phyloP scores from a whole-genome alignment of 2,113 vertebrate genomes.

The Oryzias celebensis region DNA sequence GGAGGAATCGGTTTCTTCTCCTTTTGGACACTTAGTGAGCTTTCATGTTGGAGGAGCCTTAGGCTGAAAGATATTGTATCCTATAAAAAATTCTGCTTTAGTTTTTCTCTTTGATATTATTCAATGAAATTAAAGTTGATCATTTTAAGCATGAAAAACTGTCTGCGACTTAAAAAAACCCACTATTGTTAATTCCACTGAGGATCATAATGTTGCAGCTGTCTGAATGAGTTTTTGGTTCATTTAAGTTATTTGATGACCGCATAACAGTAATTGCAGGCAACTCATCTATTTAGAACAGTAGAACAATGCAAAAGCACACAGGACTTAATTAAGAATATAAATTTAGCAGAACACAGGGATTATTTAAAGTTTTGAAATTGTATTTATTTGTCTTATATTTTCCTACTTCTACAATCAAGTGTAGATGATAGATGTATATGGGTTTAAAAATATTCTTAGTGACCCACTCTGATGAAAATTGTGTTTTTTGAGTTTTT shows the following conservation, averaged over 20 bases:
- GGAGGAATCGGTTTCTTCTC: neutral
- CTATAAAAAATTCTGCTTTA: neutral
- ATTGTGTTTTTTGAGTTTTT: too few relatives aligned
- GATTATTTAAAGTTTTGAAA: too few relatives aligned
- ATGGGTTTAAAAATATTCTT: too few relatives aligned
- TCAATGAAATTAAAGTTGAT: slow-evolving; percentile 2
- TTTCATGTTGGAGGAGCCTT: neutral
- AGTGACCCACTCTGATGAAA: too few relatives aligned
- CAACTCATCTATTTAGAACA: neutral
- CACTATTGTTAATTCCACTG: neutral
- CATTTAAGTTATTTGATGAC: neutral
- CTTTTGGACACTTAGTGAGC: neutral
- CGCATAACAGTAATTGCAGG: neutral
- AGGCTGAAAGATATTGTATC: neutral
- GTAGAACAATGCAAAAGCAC: too few relatives aligned
- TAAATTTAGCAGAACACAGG: too few relatives aligned
- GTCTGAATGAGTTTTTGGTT: neutral
- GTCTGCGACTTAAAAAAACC: neutral
- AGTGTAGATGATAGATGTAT: too few relatives aligned
- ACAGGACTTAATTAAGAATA: too few relatives aligned
- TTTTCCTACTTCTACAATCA: too few relatives aligned
- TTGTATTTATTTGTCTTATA: too few relatives aligned
- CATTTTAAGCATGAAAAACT: slow-evolving; percentile 5
- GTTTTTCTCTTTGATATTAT: slow-evolving; percentile 4
- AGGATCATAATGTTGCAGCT: neutral